These are phyloP conservation scores for Danionella dracula DNA, from an alignment of 2,797 vertebrate genomes.

Conservation along the genomic window DNA sequence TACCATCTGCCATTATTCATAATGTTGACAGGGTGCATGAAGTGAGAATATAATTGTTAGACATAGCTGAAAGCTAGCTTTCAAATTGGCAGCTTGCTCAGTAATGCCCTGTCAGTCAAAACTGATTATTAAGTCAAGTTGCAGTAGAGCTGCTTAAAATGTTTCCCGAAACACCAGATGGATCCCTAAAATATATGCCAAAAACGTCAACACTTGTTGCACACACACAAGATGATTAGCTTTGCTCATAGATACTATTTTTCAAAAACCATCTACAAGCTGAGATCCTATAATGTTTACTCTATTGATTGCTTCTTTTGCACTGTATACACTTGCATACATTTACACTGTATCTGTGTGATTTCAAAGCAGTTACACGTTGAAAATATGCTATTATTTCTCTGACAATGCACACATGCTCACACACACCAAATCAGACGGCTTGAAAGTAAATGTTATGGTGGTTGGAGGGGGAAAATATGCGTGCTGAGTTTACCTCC, in stretches of 20 bases:
- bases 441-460: constrained; percentile 69
- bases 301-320: constrained; percentile 31
- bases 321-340: too few species aligned
- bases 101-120: constrained; percentile 17
- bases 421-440: constrained; percentile 2
- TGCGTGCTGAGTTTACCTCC: constrained; percentile 50
- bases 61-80: constrained; percentile 13
- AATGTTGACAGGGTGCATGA: constrained; percentile 22
- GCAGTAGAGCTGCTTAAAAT: constrained; percentile 1
- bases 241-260: constrained; percentile 6
- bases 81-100: constrained; percentile 15
- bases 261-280: constrained; percentile 25
- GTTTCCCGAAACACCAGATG: constrained; percentile 1
- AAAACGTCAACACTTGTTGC: constrained; percentile 9
- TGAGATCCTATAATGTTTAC: constrained; percentile 29
- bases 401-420: neutral
- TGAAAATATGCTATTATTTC: constrained; percentile 21
- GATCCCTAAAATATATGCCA: constrained; percentile 9
- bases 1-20: constrained; percentile 24
- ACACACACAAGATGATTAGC: constrained; percentile 20
- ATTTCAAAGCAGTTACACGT: constrained; percentile 21
- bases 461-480: constrained; percentile 40
- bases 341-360: constrained; percentile 1
- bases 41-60: constrained; percentile 21
- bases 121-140: constrained; percentile 1